Conservation (phyloP, 2,888 invertebrate species). For the Leptinotarsa haldemani region DNA sequence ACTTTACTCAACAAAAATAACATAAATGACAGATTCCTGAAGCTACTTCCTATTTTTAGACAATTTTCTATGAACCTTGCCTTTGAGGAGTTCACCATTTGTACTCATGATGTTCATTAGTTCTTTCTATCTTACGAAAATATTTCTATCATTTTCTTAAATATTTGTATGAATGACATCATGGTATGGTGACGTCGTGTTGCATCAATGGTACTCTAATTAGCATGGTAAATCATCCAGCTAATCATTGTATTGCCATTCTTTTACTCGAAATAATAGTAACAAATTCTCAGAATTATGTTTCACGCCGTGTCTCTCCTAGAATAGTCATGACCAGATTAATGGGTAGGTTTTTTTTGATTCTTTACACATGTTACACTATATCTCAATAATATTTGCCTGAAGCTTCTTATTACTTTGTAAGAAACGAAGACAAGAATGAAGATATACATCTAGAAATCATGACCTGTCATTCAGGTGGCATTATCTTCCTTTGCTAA, state of each 20-base stretch:
- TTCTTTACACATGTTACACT: no score
- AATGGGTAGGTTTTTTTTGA: no score
- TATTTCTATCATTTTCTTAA: neutral
- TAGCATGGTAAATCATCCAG: constrained; percentile 8
- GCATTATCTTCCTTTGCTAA: no score
- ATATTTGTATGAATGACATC: constrained; percentile 24
- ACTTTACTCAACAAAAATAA: neutral
- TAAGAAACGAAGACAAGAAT: no score
- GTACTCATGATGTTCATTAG: no score
- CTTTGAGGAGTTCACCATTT: no score
- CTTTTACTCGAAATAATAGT: neutral
- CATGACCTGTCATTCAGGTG: no score
- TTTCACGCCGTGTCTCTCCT: neutral
- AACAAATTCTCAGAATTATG: neutral
- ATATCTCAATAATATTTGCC: no score
- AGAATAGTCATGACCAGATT: neutral
- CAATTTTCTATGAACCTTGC: constrained; percentile 10
- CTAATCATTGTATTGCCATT: constrained; percentile 17
- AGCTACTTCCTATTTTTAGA: constrained; percentile 28
- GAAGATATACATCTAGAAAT: no score
- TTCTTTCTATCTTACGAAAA: neutral
- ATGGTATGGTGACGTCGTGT: constrained; percentile 14
- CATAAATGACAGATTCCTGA: neutral
- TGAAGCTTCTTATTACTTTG: no score
- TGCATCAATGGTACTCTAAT: constrained; percentile 17